phyloP scores from a whole-genome alignment of 2,113 vertebrate species.

The Conger conger region DNA sequence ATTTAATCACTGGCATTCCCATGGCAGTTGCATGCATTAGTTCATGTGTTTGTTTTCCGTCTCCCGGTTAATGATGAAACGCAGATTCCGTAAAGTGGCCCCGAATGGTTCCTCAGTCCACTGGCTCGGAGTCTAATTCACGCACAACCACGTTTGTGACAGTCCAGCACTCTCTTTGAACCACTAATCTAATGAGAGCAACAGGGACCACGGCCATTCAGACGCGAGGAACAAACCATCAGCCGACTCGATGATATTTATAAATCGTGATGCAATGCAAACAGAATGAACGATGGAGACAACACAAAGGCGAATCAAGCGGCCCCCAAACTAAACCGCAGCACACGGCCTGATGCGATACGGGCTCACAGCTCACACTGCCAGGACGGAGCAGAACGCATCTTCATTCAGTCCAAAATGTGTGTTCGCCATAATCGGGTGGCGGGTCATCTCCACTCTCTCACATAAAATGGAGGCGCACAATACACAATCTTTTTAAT shows the following conservation, averaged over 20 bases:
- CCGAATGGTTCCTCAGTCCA: slow-evolving; percentile 53
- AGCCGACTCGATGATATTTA: neutral
- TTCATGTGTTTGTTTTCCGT: neutral
- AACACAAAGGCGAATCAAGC: too few species aligned
- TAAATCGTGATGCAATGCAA: neutral
- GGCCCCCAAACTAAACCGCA: too few species aligned
- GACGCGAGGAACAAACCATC: neutral
- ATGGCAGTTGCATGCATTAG: neutral
- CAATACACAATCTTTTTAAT: too few species aligned
- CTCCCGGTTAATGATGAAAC: neutral
- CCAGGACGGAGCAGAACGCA: too few species aligned
- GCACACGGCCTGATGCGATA: too few species aligned
- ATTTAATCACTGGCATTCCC: neutral
- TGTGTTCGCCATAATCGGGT: too few species aligned
- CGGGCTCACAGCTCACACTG: too few species aligned
- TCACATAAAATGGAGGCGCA: too few species aligned
- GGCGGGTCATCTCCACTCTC: too few species aligned
- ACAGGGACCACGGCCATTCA: neutral
- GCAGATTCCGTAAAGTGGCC: slow-evolving; percentile 26
- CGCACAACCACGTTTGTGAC: slow-evolving; percentile 63
- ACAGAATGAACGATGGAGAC: neutral
- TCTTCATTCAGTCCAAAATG: too few species aligned
- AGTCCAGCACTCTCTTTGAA: slow-evolving; percentile 60
- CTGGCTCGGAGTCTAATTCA: slow-evolving; percentile 55
- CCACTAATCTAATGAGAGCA: slow-evolving; percentile 55